Evolutionary conservation across 2,888 invertebrate genomes (phyloP).

Genomic region (Spodoptera picta): DNA sequence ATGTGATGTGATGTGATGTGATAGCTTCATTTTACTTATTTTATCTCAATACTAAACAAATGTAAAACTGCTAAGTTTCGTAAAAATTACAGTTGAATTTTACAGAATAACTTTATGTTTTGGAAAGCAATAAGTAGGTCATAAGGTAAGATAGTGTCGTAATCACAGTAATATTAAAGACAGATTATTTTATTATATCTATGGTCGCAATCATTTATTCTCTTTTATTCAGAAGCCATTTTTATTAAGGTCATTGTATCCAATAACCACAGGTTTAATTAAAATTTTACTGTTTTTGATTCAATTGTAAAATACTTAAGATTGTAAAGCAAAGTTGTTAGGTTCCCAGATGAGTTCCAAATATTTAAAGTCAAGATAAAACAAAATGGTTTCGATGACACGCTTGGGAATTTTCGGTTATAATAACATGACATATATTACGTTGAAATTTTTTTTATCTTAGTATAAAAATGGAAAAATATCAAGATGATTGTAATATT

Average conservation of each 20-base stretch:
- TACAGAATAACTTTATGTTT: too few species aligned
- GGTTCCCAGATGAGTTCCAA: slow-evolving; percentile 5
- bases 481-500: too few species aligned
- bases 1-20: too few species aligned
- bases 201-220: slow-evolving; percentile 13
- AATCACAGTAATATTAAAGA: slow-evolving; percentile 3
- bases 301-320: slow-evolving; percentile 5
- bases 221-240: slow-evolving; percentile 12
- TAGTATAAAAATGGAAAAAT: too few species aligned
- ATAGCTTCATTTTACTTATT: too few species aligned
- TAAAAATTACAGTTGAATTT: too few species aligned
- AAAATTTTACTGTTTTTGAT: slow-evolving; percentile 9
- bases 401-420: neutral
- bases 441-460: too few species aligned
- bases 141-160: too few species aligned
- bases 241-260: slow-evolving; percentile 17
- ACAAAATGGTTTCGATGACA: slow-evolving; percentile 1
- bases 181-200: slow-evolving; percentile 23
- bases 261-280: slow-evolving; percentile 19
- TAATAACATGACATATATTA: too few species aligned
- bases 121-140: too few species aligned
- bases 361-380: slow-evolving; percentile 16
- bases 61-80: too few species aligned
- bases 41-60: too few species aligned
- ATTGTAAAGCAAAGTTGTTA: neutral